Conservation (phyloP, 53 echinoderm and acorn worm species). For the Henricia sp. region DNA sequence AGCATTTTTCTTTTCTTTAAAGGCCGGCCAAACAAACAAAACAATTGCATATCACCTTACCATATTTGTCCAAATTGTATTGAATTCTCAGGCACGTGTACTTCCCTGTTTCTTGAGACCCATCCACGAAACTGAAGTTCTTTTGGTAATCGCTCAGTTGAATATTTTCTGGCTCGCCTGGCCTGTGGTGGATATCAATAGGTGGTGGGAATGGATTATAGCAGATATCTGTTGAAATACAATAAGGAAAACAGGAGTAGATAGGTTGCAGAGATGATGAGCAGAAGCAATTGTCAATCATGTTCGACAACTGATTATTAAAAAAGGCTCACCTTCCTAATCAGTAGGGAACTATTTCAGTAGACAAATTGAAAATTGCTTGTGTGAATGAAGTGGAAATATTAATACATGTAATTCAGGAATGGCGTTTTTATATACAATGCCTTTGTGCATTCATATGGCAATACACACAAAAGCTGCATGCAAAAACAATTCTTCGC, state of each 20-base stretch:
- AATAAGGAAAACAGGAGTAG: not conserved
- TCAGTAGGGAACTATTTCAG: too few relatives aligned
- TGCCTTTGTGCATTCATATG: too few relatives aligned
- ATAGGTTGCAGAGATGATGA: not conserved
- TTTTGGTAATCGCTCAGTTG: not conserved
- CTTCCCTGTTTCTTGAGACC: not conserved
- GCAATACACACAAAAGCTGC: too few relatives aligned
- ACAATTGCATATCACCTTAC: not conserved
- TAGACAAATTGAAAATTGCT: too few relatives aligned
- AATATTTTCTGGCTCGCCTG: conserved; percentile 1
- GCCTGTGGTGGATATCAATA: not conserved
- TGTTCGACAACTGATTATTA: not conserved
- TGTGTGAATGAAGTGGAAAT: too few relatives aligned
- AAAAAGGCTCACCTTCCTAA: not conserved
- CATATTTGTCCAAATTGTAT: not conserved
- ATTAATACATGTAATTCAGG: too few relatives aligned
- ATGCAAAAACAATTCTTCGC: not conserved
- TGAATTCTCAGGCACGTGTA: conserved; percentile 19
- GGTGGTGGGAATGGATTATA: conserved; percentile 25
- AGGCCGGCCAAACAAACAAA: not conserved
- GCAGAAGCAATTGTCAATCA: not conserved
- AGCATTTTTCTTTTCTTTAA: not conserved
- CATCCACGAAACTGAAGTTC: not conserved
- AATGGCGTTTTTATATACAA: too few relatives aligned
- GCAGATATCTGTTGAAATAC: conserved; percentile 1